Evolutionary conservation across 2,888 invertebrate genomes (phyloP).

Genomic region (Eristalinus sepulchralis): DNA sequence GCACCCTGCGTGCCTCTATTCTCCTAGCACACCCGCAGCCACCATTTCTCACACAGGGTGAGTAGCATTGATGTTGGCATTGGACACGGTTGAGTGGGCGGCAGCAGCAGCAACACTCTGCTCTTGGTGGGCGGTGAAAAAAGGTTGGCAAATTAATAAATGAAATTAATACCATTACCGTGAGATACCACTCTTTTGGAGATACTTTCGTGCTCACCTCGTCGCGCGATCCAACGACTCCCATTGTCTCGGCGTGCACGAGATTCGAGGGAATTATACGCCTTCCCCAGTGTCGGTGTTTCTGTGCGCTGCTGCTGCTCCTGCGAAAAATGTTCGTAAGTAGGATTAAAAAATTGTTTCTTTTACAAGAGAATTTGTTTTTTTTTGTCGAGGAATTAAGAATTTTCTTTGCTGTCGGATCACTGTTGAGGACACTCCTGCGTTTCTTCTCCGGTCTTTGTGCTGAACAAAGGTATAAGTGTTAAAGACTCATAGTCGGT

Average conservation of each 20-base stretch:
- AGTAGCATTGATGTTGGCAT: constrained; percentile 4
- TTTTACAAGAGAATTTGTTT: constrained; percentile 12
- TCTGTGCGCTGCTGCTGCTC: too few relatives aligned
- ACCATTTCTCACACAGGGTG: neutral
- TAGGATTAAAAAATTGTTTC: constrained; percentile 39
- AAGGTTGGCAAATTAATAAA: constrained; percentile 77
- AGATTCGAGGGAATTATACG: constrained; percentile 14
- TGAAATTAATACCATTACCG: constrained; percentile 77
- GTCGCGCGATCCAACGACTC: constrained; percentile 12
- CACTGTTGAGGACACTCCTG: constrained; percentile 13
- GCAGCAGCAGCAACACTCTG: neutral
- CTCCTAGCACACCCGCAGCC: constrained; percentile 24
- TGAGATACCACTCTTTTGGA: constrained; percentile 33
- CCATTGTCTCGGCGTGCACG: constrained; percentile 18
- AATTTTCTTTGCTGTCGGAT: neutral
- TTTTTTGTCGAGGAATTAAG: constrained; percentile 21
- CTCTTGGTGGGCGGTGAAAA: neutral
- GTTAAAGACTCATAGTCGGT: constrained; percentile 19
- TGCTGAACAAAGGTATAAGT: constrained; percentile 19
- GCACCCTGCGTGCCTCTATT: constrained; percentile 13
- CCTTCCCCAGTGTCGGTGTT: neutral
- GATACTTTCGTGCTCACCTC: constrained; percentile 20
- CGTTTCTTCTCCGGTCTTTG: neutral
- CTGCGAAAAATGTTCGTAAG: constrained; percentile 42
- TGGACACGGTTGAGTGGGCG: constrained; percentile 6